These are phyloP conservation scores for Alectoris magna DNA, from an alignment of 2,797 vertebrate species.

Conservation along the genomic window DNA sequence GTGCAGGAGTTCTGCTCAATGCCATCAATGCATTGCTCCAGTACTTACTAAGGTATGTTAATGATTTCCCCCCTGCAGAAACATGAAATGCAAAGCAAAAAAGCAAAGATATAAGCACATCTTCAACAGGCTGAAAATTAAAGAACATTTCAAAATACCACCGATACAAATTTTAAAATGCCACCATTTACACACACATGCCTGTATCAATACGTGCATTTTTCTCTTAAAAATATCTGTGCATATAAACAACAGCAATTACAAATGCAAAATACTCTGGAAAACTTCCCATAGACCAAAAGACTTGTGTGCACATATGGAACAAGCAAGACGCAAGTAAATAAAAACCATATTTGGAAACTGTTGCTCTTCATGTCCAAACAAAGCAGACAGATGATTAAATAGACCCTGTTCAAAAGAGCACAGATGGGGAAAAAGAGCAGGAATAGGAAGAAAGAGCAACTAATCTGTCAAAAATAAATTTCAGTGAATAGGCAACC, in stretches of 20 bases:
- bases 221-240: neutral
- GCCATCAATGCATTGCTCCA: neutral
- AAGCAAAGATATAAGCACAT: neutral
- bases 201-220: neutral
- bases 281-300: neutral
- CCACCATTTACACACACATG: neutral
- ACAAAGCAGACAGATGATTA: neutral
- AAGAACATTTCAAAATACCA: neutral
- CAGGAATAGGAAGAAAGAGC: neutral
- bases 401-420: neutral
- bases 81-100: neutral
- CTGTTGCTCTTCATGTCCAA: neutral
- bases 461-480: rapidly evolving
- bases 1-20: neutral
- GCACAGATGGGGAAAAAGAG: neutral
- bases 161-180: neutral
- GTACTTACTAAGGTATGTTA: neutral
- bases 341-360: slow-evolving; percentile 38
- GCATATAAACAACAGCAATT: neutral
- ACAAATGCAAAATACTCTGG: neutral
- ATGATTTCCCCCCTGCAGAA: neutral
- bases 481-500: neutral
- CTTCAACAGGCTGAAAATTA: neutral
- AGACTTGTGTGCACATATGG: neutral
- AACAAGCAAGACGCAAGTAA: slow-evolving; percentile 21